Evolutionary conservation across 2,888 invertebrate species (phyloP).

Genomic region (Dicyrtomina minuta): DNA sequence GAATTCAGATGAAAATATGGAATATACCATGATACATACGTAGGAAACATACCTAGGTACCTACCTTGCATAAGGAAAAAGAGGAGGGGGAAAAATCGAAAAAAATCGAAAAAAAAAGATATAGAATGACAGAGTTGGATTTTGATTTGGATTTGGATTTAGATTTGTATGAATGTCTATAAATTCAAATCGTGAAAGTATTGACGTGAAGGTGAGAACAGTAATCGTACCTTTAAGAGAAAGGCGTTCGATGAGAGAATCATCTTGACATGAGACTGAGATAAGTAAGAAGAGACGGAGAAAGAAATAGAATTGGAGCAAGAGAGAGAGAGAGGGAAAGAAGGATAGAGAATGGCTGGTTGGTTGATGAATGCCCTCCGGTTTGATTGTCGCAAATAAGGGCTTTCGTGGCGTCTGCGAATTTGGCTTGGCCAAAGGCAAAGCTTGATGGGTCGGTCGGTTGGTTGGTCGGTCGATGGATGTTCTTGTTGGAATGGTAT

Average conservation of each 20-base stretch:
- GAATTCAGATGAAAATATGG: no score
- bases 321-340: conserved; percentile 12
- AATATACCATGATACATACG: no score
- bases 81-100: not conserved
- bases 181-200: not conserved
- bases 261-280: conserved; percentile 16
- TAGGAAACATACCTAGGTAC: no score
- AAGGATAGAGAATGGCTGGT: conserved; percentile 12
- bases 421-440: conserved; percentile 39
- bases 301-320: not conserved
- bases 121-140: not conserved
- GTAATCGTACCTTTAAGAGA: conserved; percentile 29
- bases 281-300: not conserved
- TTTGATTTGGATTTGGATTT: no score
- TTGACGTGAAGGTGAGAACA: conserved; percentile 14
- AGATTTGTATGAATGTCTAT: no score
- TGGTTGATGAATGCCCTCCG: conserved; percentile 41
- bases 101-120: not conserved
- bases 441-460: conserved; percentile 14
- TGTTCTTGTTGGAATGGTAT: not conserved
- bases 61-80: not conserved
- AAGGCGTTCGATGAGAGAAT: conserved; percentile 19
- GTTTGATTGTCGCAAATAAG: conserved; percentile 36
- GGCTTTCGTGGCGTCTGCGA: conserved; percentile 41
- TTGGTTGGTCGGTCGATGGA: not conserved